phyloP scores from a whole-genome alignment of 2,113 vertebrate genomes.

The Plestiodon gilberti region DNA sequence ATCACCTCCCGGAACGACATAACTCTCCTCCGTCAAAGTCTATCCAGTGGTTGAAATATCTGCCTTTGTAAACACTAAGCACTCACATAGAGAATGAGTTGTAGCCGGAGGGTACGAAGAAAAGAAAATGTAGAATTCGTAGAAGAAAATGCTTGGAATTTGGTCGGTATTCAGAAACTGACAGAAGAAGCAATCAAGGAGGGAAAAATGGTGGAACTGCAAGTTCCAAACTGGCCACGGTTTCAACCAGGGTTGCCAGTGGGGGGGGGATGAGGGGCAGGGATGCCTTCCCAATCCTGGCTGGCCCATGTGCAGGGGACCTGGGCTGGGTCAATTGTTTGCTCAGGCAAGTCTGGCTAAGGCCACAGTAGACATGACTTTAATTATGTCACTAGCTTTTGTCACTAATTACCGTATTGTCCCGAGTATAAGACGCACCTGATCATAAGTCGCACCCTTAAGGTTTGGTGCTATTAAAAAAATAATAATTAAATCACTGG shows the following conservation, averaged over 20 bases:
- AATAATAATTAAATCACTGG: no score
- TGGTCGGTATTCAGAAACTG: accelerated
- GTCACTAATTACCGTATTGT: no score
- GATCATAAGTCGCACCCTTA: no score
- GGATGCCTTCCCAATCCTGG: not conserved
- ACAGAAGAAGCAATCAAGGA: not conserved
- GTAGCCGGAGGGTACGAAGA: not conserved
- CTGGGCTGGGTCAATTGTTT: not conserved
- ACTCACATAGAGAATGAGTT: accelerated
- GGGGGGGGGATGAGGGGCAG: not conserved
- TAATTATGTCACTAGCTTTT: no score
- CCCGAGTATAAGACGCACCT: no score
- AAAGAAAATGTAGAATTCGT: not conserved
- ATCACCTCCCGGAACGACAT: not conserved
- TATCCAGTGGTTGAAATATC: not conserved
- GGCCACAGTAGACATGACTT: no score
- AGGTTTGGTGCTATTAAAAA: no score
- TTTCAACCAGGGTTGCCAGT: not conserved
- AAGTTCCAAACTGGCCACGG: no score
- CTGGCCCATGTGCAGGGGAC: not conserved
- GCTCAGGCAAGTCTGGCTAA: not conserved
- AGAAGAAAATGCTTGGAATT: not conserved
- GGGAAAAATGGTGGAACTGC: not conserved
- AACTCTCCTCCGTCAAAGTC: not conserved
- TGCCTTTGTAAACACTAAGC: not conserved